phyloP scores from a whole-genome alignment of 1,140 invertebrate genomes.

The Wiebesia pumilae region DNA sequence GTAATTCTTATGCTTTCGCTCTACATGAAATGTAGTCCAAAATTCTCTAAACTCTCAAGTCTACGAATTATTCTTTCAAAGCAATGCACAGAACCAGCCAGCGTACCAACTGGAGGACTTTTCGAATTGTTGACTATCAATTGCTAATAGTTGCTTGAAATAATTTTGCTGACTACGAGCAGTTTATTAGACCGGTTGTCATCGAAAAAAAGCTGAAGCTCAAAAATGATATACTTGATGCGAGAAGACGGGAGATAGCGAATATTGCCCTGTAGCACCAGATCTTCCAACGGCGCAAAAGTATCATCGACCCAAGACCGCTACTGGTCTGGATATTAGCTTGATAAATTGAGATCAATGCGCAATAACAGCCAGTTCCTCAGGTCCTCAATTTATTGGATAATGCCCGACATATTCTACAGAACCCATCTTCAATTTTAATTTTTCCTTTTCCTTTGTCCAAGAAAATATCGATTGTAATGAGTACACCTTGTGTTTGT shows the following conservation, averaged over 20 bases:
- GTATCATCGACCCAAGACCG: slow-evolving; percentile 30
- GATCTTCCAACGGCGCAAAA: slow-evolving; percentile 37
- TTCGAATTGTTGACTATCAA: background rate
- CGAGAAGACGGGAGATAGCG: background rate
- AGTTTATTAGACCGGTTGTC: slow-evolving; percentile 15
- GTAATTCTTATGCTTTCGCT: background rate
- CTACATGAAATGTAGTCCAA: background rate
- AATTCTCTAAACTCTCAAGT: background rate
- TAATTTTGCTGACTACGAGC: background rate
- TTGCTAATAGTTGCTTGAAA: slow-evolving; percentile 18
- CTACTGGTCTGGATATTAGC: slow-evolving; percentile 41
- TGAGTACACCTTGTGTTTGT: background rate
- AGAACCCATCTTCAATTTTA: background rate
- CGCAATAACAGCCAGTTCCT: slow-evolving; percentile 43
- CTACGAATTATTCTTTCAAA: background rate
- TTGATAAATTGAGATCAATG: slow-evolving; percentile 54
- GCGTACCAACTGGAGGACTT: background rate
- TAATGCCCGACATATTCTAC: background rate
- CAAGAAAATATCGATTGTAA: slow-evolving; percentile 28
- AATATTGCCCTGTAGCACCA: background rate
- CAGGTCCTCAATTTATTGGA: background rate
- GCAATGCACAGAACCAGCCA: no score
- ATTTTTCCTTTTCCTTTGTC: slow-evolving; percentile 24
- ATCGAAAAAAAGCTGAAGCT: slow-evolving; percentile 25
- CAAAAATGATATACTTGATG: slow-evolving; percentile 27